Base-by-base conservation (phyloP, 2,797 vertebrate genomes). In the Gymnopithys bicolor region DNA sequence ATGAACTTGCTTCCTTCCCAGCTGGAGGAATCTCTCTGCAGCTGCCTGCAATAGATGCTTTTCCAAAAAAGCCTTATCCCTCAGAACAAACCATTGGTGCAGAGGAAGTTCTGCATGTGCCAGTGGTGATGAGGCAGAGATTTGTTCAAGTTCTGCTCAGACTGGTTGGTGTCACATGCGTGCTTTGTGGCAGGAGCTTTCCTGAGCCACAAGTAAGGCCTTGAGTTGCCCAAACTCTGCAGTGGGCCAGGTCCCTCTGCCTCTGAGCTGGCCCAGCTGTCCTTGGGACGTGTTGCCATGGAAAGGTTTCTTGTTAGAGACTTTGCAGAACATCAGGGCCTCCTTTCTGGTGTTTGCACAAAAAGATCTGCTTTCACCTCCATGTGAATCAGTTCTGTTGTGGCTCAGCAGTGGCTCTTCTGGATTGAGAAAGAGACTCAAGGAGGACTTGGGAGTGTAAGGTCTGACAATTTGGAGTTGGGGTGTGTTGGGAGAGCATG, bases 31-130 rank as follows among this genome's bases (percentile, higher is more conserved):
- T 75, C 64, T 88, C 64, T 88, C 35, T 7, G 2, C 81, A 58
- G 11, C 84, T 71, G 75, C 60, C 73, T 74, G 84, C 27, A 23
- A 68, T 35, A 45, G 84, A 17, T 24, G 32, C 19, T 64, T 69
- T 86, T 85, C 94, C 91, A 79, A 84, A 93, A 93, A 84, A 71
- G 62, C 83, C 90, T 53, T 75, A 55, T 89, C 24, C 48, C 84
- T 93, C 52, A 19, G 45, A 69, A 18, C 49, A 74, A 53, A 84
- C 80, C 3, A 7, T 21, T 80, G 75, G 37, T 68, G 53, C 64
- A 62, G 75, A 80, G 90, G 71, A 94, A 89, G 90, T 67, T 89
- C 60, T 56, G n/a, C 0, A 3, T 56, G 70, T 79, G 77, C 64
- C 64, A 46, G 83, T 23, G 68, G 78, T n/a, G 81, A 92, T 60